phyloP scores from a whole-genome alignment of 1,140 invertebrate species.

The Eufriesea mexicana region DNA sequence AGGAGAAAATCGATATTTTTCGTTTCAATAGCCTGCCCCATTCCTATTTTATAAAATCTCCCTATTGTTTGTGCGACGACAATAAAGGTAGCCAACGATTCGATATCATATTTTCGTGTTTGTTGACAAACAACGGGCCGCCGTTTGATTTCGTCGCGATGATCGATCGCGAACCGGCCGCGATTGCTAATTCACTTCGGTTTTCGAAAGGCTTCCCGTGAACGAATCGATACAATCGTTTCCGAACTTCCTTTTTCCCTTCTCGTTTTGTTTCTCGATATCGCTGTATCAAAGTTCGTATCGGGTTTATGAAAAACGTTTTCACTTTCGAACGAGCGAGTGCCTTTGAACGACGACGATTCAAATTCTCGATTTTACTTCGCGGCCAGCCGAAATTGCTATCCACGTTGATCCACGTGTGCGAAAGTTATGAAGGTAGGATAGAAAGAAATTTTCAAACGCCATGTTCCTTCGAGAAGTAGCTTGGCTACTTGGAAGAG shows the following conservation, averaged over 20 bases:
- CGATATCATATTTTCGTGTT: constrained; percentile 34
- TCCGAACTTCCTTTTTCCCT: neutral
- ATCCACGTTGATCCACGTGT: too few relatives aligned
- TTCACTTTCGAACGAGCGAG: neutral
- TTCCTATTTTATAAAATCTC: constrained; percentile 29
- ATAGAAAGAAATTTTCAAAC: too few relatives aligned
- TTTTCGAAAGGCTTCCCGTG: neutral
- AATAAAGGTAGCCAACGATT: constrained; percentile 18
- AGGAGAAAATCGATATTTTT: constrained; percentile 10
- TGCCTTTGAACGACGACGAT: neutral
- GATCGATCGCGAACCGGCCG: constrained; percentile 1
- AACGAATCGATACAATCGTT: neutral
- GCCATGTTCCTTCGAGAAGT: too few relatives aligned
- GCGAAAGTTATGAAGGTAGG: too few relatives aligned
- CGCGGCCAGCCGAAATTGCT: too few relatives aligned
- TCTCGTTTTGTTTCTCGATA: neutral
- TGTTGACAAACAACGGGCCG: constrained; percentile 1
- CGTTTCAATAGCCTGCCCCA: neutral
- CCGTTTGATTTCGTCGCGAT: neutral
- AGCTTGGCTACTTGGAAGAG: too few relatives aligned
- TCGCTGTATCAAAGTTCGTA: neutral
- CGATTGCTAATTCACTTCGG: constrained; percentile 1
- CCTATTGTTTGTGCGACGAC: constrained; percentile 16
- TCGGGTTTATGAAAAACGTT: constrained; percentile 7
- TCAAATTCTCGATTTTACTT: neutral